These are phyloP conservation scores for Mantis religiosa DNA, from an alignment of 2,888 invertebrate species.

Conservation along the genomic window DNA sequence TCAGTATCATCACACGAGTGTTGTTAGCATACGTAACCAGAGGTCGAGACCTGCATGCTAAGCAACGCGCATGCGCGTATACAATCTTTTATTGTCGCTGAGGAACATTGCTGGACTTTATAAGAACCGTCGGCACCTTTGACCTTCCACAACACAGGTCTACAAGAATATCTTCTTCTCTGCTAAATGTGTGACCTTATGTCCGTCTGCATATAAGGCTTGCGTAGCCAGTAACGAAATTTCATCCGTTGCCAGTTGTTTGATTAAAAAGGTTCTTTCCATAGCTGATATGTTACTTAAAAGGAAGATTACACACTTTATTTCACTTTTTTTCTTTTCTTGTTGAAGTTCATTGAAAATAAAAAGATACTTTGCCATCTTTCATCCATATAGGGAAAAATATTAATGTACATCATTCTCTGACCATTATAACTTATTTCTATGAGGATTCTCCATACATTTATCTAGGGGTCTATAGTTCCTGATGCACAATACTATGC, in stretches of 20 bases:
- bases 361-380: no score
- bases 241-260: not conserved
- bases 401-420: no score
- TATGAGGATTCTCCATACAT: no score
- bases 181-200: not conserved
- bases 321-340: no score
- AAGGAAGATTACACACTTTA: no score
- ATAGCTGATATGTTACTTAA: not conserved
- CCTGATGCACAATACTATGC: no score
- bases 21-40: not conserved
- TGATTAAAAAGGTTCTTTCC: not conserved
- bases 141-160: not conserved
- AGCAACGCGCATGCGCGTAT: not conserved
- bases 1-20: not conserved
- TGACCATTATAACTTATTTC: no score
- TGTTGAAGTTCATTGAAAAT: no score
- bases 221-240: not conserved
- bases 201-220: not conserved
- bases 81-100: not conserved
- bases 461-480: no score
- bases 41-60: not conserved
- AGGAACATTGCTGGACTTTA: not conserved
- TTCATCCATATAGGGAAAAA: no score
- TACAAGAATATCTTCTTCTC: not conserved
- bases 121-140: not conserved